These are phyloP conservation scores for Procavia capensis DNA, from an alignment of 2,113 vertebrate species.

Conservation along the genomic window DNA sequence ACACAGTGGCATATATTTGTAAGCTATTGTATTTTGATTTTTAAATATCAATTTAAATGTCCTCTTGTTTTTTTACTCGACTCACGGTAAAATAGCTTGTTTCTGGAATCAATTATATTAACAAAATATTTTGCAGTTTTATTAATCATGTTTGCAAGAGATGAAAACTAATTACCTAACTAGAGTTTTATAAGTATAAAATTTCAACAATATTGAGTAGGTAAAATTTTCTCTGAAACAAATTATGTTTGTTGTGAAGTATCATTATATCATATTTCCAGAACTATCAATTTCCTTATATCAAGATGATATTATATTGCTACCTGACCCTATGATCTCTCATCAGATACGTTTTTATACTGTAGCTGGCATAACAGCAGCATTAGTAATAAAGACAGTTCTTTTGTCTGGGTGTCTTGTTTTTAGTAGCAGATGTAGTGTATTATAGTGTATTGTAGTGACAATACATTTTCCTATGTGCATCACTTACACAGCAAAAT, in stretches of 20 bases:
- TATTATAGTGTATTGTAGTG: background rate
- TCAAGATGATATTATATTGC: background rate
- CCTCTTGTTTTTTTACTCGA: background rate
- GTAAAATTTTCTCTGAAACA: slow-evolving; percentile 16
- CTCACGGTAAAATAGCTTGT: background rate
- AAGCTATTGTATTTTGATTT: background rate
- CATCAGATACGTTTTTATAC: background rate
- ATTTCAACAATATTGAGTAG: slow-evolving; percentile 6
- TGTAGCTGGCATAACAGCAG: background rate
- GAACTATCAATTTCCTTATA: background rate
- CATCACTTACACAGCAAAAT: background rate
- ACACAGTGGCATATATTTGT: background rate
- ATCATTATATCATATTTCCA: background rate
- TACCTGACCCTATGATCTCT: background rate
- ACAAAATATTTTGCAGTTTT: slow-evolving; percentile 22
- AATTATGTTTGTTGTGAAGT: background rate
- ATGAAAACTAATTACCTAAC: slow-evolving; percentile 46
- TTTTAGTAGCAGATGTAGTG: background rate
- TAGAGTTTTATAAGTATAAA: background rate
- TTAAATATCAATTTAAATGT: background rate
- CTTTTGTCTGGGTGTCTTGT: background rate
- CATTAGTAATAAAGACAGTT: background rate
- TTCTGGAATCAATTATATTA: slow-evolving; percentile 42
- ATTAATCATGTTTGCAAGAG: slow-evolving; percentile 53
- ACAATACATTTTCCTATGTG: background rate